phyloP scores from a whole-genome alignment of 2,113 vertebrate genomes.

The Lota lota region DNA sequence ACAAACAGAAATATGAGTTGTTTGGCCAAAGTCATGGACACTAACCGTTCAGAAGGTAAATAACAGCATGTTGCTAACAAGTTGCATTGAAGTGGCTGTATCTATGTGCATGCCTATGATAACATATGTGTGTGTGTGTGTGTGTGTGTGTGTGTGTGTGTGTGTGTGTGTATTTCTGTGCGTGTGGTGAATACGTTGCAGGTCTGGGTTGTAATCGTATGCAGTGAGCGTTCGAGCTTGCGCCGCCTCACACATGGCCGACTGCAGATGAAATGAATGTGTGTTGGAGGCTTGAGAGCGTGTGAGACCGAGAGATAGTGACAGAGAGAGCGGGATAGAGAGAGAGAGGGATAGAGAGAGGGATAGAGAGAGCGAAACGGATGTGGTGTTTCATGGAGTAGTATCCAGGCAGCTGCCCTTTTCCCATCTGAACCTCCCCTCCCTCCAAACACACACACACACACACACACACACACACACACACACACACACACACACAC shows the following conservation, averaged over 20 bases:
- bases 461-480: slow-evolving; percentile 25
- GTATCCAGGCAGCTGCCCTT: slow-evolving; percentile 43
- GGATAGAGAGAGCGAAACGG: slow-evolving; percentile 9
- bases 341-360: slow-evolving; percentile 2
- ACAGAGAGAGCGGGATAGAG: not conserved
- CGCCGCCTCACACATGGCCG: slow-evolving; percentile 9
- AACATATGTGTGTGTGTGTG: slow-evolving; percentile 16
- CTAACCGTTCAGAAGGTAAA: too few relatives aligned
- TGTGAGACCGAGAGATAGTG: slow-evolving; percentile 20
- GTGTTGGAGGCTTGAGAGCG: slow-evolving; percentile 40
- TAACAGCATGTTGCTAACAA: too few relatives aligned
- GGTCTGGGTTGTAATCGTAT: slow-evolving; percentile 26
- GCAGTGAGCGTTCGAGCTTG: slow-evolving; percentile 22
- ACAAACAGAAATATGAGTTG: too few relatives aligned
- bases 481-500: slow-evolving; percentile 30
- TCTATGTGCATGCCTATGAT: slow-evolving; percentile 18
- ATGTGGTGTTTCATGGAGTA: slow-evolving; percentile 36
- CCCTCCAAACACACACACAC: slow-evolving; percentile 14
- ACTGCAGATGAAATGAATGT: slow-evolving; percentile 48
- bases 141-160: slow-evolving; percentile 13
- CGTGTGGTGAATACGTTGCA: not conserved
- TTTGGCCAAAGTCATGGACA: too few relatives aligned
- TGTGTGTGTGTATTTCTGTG: slow-evolving; percentile 19
- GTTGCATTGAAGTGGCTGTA: slow-evolving; percentile 14
- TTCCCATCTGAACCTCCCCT: not conserved